Evolutionary conservation across 2,888 invertebrate genomes (phyloP).

Genomic region (Pollenia labialis): DNA sequence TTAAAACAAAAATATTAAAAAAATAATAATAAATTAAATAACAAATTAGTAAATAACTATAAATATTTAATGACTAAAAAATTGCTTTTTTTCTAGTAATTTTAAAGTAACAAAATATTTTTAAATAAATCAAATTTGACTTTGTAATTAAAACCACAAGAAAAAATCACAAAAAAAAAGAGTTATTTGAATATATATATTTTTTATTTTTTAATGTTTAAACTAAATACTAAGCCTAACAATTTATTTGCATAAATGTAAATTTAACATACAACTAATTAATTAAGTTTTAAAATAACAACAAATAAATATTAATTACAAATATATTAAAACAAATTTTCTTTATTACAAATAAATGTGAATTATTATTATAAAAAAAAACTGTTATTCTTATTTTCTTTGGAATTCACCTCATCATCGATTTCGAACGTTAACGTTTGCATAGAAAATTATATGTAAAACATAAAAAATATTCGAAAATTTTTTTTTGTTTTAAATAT

Average conservation of each 20-base stretch:
- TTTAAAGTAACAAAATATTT: constrained; percentile 61
- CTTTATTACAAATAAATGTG: constrained; percentile 73
- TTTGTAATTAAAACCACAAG: constrained; percentile 51
- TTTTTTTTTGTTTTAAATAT: too few species aligned
- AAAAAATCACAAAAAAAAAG: not conserved
- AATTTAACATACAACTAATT: constrained; percentile 44
- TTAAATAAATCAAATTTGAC: constrained; percentile 43
- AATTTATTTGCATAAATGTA: constrained; percentile 69
- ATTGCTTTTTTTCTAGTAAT: constrained; percentile 60
- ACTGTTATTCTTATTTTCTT: not conserved
- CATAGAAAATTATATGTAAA: too few species aligned
- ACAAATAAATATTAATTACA: constrained; percentile 40
- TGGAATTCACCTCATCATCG: not conserved
- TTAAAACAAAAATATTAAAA: constrained; percentile 21
- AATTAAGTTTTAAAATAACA: constrained; percentile 39
- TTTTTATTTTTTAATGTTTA: constrained; percentile 31
- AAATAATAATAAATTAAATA: constrained; percentile 23
- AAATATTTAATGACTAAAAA: constrained; percentile 35
- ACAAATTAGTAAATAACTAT: constrained; percentile 45
- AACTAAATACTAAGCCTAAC: constrained; percentile 56
- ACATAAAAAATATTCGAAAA: too few species aligned
- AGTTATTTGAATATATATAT: constrained; percentile 36
- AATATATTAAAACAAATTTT: constrained; percentile 62
- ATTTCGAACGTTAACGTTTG: too few species aligned
- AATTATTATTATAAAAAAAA: constrained; percentile 61